Evolutionary conservation across 2,888 invertebrate genomes (phyloP).

Genomic region (Capitulum mitella): DNA sequence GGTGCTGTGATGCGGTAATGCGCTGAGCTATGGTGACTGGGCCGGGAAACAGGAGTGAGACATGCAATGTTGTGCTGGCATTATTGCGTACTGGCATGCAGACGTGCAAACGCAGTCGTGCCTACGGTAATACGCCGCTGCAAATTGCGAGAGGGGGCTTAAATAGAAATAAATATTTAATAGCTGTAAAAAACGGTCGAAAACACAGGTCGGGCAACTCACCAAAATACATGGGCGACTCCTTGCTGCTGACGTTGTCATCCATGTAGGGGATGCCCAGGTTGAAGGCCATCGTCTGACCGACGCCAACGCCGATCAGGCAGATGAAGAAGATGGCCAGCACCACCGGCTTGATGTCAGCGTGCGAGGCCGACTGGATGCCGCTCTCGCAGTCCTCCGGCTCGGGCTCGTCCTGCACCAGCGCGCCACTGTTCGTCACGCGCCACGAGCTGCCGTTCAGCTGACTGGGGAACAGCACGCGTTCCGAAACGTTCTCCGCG

Average conservation of each 20-base stretch:
- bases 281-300: conserved; percentile 85
- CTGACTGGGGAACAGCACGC: background rate
- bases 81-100: too few relatives aligned
- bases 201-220: too few relatives aligned
- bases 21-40: too few relatives aligned
- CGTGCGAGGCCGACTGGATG: conserved; percentile 27
- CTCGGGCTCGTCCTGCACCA: background rate
- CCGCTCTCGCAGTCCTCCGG: conserved; percentile 26
- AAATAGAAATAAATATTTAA: too few relatives aligned
- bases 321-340: conserved; percentile 81
- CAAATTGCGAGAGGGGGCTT: too few relatives aligned
- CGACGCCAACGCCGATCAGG: conserved; percentile 79
- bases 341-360: conserved; percentile 50
- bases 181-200: too few relatives aligned
- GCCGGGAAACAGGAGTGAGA: too few relatives aligned
- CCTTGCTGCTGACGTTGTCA: conserved; percentile 84
- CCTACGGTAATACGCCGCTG: too few relatives aligned
- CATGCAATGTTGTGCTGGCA: too few relatives aligned
- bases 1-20: too few relatives aligned
- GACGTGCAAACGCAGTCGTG: too few relatives aligned
- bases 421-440: background rate
- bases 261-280: conserved; percentile 89
- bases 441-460: background rate
- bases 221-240: conserved; percentile 88
- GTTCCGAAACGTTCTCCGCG: background rate